Base-by-base conservation (phyloP, 2,113 vertebrate species). In the Cryptotis parvus region DNA sequence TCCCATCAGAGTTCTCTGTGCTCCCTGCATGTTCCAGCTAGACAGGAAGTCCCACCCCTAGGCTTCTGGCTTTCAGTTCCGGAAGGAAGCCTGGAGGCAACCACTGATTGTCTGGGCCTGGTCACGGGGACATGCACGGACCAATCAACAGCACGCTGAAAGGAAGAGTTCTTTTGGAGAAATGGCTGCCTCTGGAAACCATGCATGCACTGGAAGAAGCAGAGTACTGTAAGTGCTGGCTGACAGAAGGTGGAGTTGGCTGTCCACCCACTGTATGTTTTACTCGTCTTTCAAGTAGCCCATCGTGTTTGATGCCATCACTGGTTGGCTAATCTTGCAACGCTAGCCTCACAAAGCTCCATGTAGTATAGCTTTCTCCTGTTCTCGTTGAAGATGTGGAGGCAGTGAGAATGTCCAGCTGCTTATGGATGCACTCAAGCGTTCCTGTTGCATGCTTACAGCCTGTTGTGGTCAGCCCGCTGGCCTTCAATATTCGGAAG, bases 51-150 rank as follows among this genome's bases (percentile, higher is more conserved):
- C 9, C 69, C 0, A 14, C 14, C 24, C 12, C 37, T 33, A 74
- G 0, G 0, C 29, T 24, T 31, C 22, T 65, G 26, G 63, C 10
- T 3, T 18, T 29, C 45, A 4, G 8, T 0, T 9, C 27, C 11
- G 3, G 55, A 45, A 45, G 3, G 55, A 45, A 45, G 31, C 27
- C 29, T 68, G 4, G 8, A 2, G 45, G 5, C n/a, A 2, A 55
- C 33, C 26, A 10, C 37, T 69, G 69, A 89, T 85, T 76, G 93
- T 80, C 61, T 29, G 11, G 24, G 24, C 9, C 24, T 80, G 84
- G 68, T 58, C 66, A 74, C 2, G 3, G 52, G 52, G 73, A 74
- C n/a, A 15, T 10, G 3, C 29, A 8, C 1, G 6, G 49, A 70
- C 86, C 81, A 72, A 77, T 72, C 81, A 82, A 14, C 63, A 39